These are phyloP conservation scores for Hiodon tergisus DNA, from an alignment of 2,113 vertebrate species.

Conservation along the genomic window DNA sequence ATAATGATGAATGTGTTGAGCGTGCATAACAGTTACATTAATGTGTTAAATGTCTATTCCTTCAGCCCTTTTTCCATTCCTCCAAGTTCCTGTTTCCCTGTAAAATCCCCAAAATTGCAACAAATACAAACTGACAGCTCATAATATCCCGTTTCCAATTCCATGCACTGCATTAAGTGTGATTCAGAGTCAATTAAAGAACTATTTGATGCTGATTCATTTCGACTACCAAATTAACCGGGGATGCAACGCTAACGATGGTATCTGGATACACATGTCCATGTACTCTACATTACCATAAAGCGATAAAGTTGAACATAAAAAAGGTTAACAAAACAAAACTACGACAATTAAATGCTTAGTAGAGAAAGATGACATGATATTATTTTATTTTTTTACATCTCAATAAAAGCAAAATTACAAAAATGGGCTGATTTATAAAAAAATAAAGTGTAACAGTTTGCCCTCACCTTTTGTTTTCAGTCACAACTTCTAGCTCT, in stretches of 20 bases:
- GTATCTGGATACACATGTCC: not conserved
- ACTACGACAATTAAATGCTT: not conserved
- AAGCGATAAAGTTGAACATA: not conserved
- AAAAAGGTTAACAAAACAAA: not conserved
- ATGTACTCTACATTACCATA: not conserved
- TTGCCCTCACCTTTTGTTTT: too few species aligned
- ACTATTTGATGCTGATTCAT: constrained; percentile 56
- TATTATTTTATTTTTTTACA: too few species aligned
- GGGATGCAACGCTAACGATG: not conserved
- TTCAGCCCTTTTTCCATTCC: not conserved
- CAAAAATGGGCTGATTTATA: too few species aligned
- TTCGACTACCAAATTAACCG: constrained; percentile 48
- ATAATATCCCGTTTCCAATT: constrained; percentile 56
- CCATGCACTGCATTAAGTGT: constrained; percentile 48
- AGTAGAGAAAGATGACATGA: too few species aligned
- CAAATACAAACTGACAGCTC: constrained; percentile 57
- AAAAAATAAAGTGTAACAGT: too few species aligned
- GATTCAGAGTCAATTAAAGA: constrained; percentile 61
- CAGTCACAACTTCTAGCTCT: too few species aligned
- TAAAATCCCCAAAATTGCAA: constrained; percentile 42
- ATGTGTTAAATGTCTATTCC: not conserved
- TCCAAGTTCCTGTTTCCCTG: constrained; percentile 27
- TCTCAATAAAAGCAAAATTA: too few species aligned
- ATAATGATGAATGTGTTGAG: not conserved
- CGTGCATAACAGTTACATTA: not conserved